Evolutionary conservation across 1,140 invertebrate genomes (phyloP), one percentile per base, ranked within the genome.

Genomic region (Polypedilum vanderplanki): DNA sequence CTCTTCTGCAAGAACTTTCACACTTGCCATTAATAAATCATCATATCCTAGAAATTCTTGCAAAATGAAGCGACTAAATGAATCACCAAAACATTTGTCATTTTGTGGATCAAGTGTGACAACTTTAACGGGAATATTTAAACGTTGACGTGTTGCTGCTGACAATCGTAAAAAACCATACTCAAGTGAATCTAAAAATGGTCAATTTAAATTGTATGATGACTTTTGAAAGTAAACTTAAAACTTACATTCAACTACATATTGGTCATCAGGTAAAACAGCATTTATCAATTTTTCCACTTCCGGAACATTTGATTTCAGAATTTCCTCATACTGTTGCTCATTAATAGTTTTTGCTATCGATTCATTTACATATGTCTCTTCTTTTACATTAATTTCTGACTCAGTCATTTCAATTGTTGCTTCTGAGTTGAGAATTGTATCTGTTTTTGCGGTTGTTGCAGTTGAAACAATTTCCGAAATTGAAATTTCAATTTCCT

Each of bases 41-140:
- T 98, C 96, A 79, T 98, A 99, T 7, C 97, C 97, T 4, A 99
- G 85, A 81, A 98, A 93, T 80, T 97, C 90, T 77, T 96, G 93
- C 5, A 99, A 85, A 73, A 99, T 87, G 79, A 97, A 91, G 40
- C 95, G 88, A 74, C 93, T 95, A 80, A 98, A 91, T 0, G 89
- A 82, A 83, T 98, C 95, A 0, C 97, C 97, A 84, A 99, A 99
- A 81, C 97, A 99, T 76, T 88, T 86, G 80, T 98, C 93, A 78
- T 89, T 91, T 40, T 85, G 85, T 0, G 97, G 95, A 86, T 98
- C 95, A 76, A 99, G 83, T 7, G 92, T 92, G 1, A 98, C 94
- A 33, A 97, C 90, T 84, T 94, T 91, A 0, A 98, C 95, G 24
- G 95, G 94, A 78, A 98, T 96, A 80, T 95, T 95, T 1, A 98